phyloP scores from a whole-genome alignment of 2,797 vertebrate species.

The Enteromius treurensis region DNA sequence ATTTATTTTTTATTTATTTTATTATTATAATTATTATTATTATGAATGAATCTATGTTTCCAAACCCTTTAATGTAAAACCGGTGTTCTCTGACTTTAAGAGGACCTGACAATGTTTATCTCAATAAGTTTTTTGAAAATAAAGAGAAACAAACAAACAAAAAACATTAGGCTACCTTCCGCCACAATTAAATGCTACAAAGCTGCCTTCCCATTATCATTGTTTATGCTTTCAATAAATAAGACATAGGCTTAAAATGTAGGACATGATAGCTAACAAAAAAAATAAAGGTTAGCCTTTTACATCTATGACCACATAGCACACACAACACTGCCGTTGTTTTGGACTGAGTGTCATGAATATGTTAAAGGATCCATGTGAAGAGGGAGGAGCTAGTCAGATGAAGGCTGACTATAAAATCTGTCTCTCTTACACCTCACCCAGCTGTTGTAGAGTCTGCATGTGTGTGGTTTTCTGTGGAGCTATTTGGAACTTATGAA shows the following conservation, averaged over 20 bases:
- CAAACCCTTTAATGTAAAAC: neutral
- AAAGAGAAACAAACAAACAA: neutral
- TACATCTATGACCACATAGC: too few relatives aligned
- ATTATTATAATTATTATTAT: too few relatives aligned
- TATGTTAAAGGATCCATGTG: slow-evolving; percentile 19
- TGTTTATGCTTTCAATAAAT: neutral
- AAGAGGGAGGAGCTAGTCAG: slow-evolving; percentile 56
- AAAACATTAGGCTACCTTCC: neutral
- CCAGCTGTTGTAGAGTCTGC: neutral
- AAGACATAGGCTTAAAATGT: neutral
- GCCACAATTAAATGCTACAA: neutral
- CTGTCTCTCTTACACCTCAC: neutral
- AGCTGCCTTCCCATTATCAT: neutral
- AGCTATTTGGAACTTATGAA: neutral
- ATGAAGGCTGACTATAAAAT: slow-evolving; percentile 43
- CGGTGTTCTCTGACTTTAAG: neutral
- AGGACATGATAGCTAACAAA: too few relatives aligned
- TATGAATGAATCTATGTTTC: neutral
- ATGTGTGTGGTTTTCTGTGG: neutral
- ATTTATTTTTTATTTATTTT: too few relatives aligned
- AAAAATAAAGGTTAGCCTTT: neutral
- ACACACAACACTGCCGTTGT: too few relatives aligned
- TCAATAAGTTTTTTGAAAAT: neutral
- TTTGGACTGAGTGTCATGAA: neutral
- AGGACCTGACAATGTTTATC: neutral